Evolutionary conservation across 2,888 invertebrate genomes (phyloP), one percentile per base, ranked within the genome.

Genomic region (Pachycephus smyrnensis): DNA sequence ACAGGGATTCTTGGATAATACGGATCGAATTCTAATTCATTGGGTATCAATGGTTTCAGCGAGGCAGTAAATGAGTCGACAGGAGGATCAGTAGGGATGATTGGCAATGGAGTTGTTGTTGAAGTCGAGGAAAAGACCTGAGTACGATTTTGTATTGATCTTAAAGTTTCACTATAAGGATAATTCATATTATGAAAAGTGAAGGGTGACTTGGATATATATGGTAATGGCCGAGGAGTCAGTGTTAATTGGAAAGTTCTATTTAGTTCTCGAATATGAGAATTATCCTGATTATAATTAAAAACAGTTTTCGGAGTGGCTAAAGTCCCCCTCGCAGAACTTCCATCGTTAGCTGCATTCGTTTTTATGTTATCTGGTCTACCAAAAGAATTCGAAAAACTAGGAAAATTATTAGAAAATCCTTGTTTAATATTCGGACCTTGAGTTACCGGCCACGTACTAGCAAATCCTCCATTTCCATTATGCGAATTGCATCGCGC

Each of bases 1-100:
- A 86, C 86, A 1, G 87, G 81, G 4, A 79, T 37, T 75, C 78
- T 84, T 1, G 90, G 90, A 78, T 90, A 90, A 77, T 90, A 90
- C 0, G 90, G 90, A 83, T 90, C 90, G 23, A 87, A 80, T 55
- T 90, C 88, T 15, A 84, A 35, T 69, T 88, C 87, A 11, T 84
- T 86, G 4, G 88, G 88, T 12, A 85, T 75, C 55, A 89, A 76
- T 3, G 87, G 86, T 69, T 87, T 85, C 11, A 87, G 75, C 12
- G 88, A 86, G 32, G 85, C 82, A 11, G 86, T 83, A 31, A 89
- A 79, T 33, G 86, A 80, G 33, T 84, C 83, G 12, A 87, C 84
- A n/a, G 85, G 88, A 80, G 73, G 15, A 12, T 73, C 78, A n/a
- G 76, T 71, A 68, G 23, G 6, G 23, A 84, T 82, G 68, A 68